Evolutionary conservation across 2,113 vertebrate genomes (phyloP).

Genomic region (Colius striatus): DNA sequence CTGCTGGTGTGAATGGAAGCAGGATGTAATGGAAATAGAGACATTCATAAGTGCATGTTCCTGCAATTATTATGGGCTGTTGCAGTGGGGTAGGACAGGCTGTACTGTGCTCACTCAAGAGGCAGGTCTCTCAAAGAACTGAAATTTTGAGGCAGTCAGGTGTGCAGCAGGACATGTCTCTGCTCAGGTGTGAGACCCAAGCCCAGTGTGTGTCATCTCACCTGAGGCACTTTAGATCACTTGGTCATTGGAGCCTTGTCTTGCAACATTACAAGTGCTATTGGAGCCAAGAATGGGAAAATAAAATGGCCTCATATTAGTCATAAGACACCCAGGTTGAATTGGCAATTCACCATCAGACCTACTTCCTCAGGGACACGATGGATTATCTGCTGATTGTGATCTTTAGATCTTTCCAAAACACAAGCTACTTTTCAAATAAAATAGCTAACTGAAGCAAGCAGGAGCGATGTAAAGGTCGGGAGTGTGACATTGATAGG

Average conservation of each 20-base stretch:
- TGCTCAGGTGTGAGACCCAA: neutral
- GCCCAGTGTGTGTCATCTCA: neutral
- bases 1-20: neutral
- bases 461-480: neutral
- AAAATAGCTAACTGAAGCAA: neutral
- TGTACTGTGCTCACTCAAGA: neutral
- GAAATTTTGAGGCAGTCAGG: neutral
- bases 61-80: neutral
- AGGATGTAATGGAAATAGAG: neutral
- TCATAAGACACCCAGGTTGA: neutral
- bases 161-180: too few species aligned
- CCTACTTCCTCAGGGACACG: neutral
- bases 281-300: neutral
- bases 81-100: neutral
- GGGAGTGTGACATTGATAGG: neutral
- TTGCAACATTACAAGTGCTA: neutral
- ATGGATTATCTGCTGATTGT: neutral
- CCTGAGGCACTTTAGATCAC: neutral
- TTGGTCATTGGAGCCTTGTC: neutral
- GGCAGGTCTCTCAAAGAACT: neutral
- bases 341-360: neutral
- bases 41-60: rapidly evolving
- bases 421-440: neutral
- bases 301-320: neutral
- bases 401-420: neutral